Percentiles rank a stretch among this genome's conserved stretches.
phyloP scores from a whole-genome alignment of 2,113 vertebrate species.

The Labeo catla region DNA sequence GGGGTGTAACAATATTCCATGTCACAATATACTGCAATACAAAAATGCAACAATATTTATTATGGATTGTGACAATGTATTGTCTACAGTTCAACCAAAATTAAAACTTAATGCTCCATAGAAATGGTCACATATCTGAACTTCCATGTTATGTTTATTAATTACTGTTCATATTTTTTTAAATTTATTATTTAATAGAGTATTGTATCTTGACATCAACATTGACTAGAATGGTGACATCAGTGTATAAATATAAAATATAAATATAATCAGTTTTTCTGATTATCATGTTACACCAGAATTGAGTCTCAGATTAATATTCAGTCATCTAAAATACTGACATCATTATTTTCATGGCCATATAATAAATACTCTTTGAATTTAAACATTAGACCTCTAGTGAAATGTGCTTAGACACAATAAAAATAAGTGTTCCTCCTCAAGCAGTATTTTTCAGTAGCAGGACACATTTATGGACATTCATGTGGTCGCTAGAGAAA shows the following conservation, averaged over 20 bases:
- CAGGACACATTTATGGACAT: background rate
- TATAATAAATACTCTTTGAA: background rate
- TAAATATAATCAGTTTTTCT: background rate
- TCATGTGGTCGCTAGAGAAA: background rate
- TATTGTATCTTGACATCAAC: background rate
- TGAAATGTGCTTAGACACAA: background rate
- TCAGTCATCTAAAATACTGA: background rate
- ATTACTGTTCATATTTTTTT: too few relatives aligned
- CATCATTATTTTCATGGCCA: background rate
- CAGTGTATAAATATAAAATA: background rate
- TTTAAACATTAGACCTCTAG: background rate
- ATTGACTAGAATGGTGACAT: background rate
- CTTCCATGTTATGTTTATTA: too few relatives aligned
- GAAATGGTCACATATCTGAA: too few relatives aligned
- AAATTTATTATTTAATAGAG: too few relatives aligned
- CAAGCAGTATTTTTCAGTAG: background rate
- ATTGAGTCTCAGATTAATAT: background rate
- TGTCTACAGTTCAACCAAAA: too few relatives aligned
- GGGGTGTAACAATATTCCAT: too few relatives aligned
- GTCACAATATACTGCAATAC: too few relatives aligned
- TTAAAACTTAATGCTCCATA: too few relatives aligned
- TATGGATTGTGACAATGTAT: too few relatives aligned
- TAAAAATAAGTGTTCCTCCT: background rate
- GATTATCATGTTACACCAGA: background rate
- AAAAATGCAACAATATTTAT: too few relatives aligned